A percentile compares a stretch with the other conserved stretches of the same genome.
phyloP scores from a whole-genome alignment of 2,797 vertebrate species.

The Sebastes umbrosus region DNA sequence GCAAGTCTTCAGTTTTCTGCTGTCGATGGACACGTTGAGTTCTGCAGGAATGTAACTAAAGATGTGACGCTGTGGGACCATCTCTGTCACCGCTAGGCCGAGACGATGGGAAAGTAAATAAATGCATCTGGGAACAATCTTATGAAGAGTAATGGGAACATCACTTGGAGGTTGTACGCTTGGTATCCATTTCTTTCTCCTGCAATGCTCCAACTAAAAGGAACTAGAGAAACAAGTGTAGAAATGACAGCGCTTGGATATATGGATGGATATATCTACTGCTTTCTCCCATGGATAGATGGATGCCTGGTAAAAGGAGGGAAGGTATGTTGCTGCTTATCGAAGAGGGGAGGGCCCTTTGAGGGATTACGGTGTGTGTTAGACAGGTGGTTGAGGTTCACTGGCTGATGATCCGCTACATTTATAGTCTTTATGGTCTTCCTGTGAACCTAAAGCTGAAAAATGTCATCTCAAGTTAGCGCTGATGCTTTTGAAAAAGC shows the following conservation, averaged over 20 bases:
- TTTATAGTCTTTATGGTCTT: background rate
- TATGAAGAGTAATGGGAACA: background rate
- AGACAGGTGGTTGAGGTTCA: background rate
- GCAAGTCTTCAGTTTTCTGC: background rate
- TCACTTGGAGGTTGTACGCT: background rate
- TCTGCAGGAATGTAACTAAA: background rate
- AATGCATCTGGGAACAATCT: background rate
- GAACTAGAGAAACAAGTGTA: background rate
- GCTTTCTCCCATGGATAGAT: background rate
- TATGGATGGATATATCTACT: background rate
- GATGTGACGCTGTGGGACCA: background rate
- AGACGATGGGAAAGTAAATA: background rate
- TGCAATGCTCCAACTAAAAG: background rate
- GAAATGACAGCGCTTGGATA: background rate
- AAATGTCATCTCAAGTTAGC: background rate
- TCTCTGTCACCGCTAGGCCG: background rate
- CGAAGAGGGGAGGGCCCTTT: constrained; percentile 36
- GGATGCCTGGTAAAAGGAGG: constrained; percentile 22
- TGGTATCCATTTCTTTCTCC: background rate
- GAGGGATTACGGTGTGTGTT: background rate
- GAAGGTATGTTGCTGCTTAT: constrained; percentile 54
- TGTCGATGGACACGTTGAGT: background rate
- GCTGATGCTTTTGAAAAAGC: background rate
- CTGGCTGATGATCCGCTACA: background rate
- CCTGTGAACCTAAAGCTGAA: background rate